Conservation (phyloP, 2,888 invertebrate species). For the Eilema sororculum region DNA sequence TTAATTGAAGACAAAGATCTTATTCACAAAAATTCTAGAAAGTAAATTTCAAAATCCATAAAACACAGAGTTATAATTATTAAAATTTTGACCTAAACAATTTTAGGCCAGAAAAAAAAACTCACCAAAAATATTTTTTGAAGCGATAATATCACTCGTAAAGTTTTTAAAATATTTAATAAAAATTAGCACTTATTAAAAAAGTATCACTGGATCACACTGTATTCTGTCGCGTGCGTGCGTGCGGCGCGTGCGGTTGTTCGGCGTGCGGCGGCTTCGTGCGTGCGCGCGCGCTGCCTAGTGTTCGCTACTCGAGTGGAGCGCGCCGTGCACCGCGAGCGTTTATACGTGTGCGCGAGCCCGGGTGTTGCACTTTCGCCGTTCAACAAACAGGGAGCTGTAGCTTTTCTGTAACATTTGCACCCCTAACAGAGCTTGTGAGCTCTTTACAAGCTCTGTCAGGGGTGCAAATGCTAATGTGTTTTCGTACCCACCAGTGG, state of each 20-base stretch:
- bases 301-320: constrained; percentile 73
- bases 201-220: constrained; percentile 57
- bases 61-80: neutral
- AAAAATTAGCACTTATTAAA: constrained; percentile 44
- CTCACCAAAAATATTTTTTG: constrained; percentile 54
- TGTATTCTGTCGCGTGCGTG: constrained; percentile 39
- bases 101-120: constrained; percentile 20
- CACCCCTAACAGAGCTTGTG: too few species aligned
- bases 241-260: constrained; percentile 45
- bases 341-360: constrained; percentile 76
- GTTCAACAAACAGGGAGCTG: constrained; percentile 33
- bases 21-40: neutral
- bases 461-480: too few species aligned
- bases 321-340: constrained; percentile 62
- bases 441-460: too few species aligned
- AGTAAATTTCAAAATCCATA: neutral
- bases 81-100: neutral
- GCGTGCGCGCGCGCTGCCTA: constrained; percentile 67
- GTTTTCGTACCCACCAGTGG: too few species aligned
- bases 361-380: constrained; percentile 80
- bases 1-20: too few species aligned
- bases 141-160: constrained; percentile 46
- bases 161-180: constrained; percentile 21
- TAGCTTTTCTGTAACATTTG: too few species aligned
- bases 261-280: constrained; percentile 38